These are phyloP conservation scores for Lepidostoma basale DNA, from an alignment of 1,140 invertebrate species.

Conservation along the genomic window DNA sequence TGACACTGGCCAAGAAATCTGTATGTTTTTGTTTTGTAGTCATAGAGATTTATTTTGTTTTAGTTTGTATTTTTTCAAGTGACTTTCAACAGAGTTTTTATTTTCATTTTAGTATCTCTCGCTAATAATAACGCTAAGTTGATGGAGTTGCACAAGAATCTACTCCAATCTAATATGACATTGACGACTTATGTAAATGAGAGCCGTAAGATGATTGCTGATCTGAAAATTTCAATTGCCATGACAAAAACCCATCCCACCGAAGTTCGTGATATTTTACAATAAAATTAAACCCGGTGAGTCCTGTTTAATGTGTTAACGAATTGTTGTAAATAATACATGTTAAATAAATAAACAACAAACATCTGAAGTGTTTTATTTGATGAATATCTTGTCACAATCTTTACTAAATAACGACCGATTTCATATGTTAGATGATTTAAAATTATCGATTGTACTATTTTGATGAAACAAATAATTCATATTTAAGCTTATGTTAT, in stretches of 20 bases:
- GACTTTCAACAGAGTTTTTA: no score
- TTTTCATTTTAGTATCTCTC: slow-evolving; percentile 27
- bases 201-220: slow-evolving; percentile 52
- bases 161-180: slow-evolving; percentile 56
- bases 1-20: slow-evolving; percentile 23
- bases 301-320: no score
- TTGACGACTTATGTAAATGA: slow-evolving; percentile 56
- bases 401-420: no score
- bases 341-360: no score
- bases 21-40: slow-evolving; percentile 39
- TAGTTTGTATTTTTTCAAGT: slow-evolving; percentile 8
- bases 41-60: slow-evolving; percentile 21
- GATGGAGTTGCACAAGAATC: slow-evolving; percentile 49
- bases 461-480: no score
- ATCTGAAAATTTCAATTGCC: slow-evolving; percentile 50
- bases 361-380: no score
- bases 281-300: slow-evolving; percentile 33
- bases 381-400: no score
- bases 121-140: slow-evolving; percentile 13
- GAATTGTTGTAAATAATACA: no score
- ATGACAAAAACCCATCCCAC: slow-evolving; percentile 52
- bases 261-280: slow-evolving; percentile 50
- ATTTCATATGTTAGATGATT: no score
- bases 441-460: no score
- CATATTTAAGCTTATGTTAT: no score